Conservation (phyloP, 2,113 vertebrate genomes). For the Petrocephalus zakoni region DNA sequence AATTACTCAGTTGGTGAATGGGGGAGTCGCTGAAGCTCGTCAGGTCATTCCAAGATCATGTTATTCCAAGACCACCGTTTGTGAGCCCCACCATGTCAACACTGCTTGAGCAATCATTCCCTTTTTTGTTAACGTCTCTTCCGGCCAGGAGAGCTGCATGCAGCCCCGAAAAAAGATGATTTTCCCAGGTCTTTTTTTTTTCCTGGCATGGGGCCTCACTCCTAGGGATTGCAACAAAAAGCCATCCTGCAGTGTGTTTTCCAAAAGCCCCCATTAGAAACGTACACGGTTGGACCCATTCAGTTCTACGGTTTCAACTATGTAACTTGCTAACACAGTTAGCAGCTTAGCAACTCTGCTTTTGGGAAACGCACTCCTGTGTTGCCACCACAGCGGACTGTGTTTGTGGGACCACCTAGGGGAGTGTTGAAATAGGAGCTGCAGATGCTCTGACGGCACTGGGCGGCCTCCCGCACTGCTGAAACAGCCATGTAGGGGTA, state of each 20-base stretch:
- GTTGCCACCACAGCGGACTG: neutral
- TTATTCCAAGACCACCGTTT: neutral
- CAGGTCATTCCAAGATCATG: neutral
- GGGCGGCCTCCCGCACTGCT: neutral
- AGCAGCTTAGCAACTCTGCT: neutral
- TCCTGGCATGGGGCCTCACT: neutral
- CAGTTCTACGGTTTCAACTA: neutral
- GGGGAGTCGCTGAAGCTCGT: neutral
- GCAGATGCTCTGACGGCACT: neutral
- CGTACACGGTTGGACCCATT: neutral
- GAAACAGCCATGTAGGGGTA: neutral
- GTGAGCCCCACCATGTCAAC: neutral
- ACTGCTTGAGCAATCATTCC: neutral
- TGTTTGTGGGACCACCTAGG: neutral
- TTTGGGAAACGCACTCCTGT: neutral
- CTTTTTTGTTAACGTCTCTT: neutral
- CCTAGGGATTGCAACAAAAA: neutral
- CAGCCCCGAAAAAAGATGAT: neutral
- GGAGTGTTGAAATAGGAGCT: neutral
- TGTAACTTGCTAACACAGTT: neutral
- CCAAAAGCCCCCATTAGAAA: neutral
- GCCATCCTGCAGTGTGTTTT: neutral
- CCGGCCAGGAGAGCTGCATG: neutral
- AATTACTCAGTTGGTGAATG: neutral
- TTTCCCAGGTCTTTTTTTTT: neutral